Evolutionary conservation across 2,113 vertebrate species (phyloP).

Genomic region (Brienomyrus longianalis): DNA sequence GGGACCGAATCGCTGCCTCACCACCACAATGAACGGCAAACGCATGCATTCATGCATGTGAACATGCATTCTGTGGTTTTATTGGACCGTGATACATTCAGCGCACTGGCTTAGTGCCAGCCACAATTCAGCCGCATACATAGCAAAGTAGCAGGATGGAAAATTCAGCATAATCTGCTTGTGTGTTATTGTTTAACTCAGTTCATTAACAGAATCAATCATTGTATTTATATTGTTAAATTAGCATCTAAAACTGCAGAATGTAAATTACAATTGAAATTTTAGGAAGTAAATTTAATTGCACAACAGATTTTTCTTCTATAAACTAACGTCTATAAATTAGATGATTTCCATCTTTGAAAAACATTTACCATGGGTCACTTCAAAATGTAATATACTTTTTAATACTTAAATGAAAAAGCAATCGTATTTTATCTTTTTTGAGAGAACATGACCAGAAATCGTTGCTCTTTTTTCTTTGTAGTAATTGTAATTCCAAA

Average conservation of each 20-base stretch:
- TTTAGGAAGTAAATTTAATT: not conserved
- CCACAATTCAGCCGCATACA: not conserved
- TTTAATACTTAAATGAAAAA: not conserved
- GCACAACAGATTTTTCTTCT: not conserved
- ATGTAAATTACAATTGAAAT: not conserved
- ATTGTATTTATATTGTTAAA: not conserved
- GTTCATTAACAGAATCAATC: not conserved
- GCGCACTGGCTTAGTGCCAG: not conserved
- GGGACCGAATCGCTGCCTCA: not conserved
- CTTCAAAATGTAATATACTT: not conserved
- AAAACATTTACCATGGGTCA: not conserved
- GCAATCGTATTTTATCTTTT: too few relatives aligned
- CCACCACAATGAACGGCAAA: not conserved
- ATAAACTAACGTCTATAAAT: not conserved
- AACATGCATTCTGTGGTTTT: not conserved
- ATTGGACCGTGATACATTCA: not conserved
- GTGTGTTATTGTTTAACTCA: not conserved
- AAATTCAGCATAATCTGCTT: not conserved
- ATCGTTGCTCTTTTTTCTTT: not conserved
- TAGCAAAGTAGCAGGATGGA: not conserved
- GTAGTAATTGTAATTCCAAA: not conserved
- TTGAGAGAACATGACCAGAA: not conserved
- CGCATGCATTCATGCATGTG: too few relatives aligned
- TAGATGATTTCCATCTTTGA: not conserved
- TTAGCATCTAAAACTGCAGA: not conserved